phyloP scores from a whole-genome alignment of 2,888 invertebrate genomes.

The Clusia tigrina region DNA sequence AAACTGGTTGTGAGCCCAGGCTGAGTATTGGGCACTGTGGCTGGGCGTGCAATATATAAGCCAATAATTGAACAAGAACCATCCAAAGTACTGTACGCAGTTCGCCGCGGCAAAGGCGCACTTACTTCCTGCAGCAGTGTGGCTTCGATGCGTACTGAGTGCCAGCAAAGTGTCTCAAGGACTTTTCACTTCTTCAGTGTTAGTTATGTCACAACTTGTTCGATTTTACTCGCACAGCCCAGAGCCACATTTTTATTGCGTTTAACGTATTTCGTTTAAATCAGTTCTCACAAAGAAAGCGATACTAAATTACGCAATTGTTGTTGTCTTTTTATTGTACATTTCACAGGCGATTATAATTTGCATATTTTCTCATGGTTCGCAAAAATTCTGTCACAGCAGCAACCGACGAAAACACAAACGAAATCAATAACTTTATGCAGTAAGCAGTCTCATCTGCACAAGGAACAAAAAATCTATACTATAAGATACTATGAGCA shows the following conservation, averaged over 20 bases:
- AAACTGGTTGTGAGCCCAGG: too few species aligned
- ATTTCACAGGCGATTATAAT: slow-evolving; percentile 3
- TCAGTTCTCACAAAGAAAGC: neutral
- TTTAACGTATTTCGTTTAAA: neutral
- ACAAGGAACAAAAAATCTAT: slow-evolving; percentile 14
- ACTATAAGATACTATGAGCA: slow-evolving; percentile 14
- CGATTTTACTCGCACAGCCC: neutral
- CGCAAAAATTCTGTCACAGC: neutral
- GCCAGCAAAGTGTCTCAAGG: neutral
- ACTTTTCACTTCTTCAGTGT: neutral
- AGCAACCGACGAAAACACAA: neutral
- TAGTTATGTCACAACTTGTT: slow-evolving; percentile 4
- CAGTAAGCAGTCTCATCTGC: slow-evolving; percentile 15
- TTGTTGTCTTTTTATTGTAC: slow-evolving; percentile 19
- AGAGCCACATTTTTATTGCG: neutral
- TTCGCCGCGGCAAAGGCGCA: neutral
- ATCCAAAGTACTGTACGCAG: neutral
- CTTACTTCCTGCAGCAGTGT: slow-evolving; percentile 13
- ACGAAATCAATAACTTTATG: slow-evolving; percentile 27
- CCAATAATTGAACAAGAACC: neutral
- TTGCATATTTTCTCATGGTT: slow-evolving; percentile 5
- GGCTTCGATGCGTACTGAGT: neutral
- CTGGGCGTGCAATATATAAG: neutral
- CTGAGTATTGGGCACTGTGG: too few species aligned
- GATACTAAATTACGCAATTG: slow-evolving; percentile 25